Evolutionary conservation across 2,888 invertebrate genomes (phyloP).

Genomic region (Lasioglossum pauxillum): DNA sequence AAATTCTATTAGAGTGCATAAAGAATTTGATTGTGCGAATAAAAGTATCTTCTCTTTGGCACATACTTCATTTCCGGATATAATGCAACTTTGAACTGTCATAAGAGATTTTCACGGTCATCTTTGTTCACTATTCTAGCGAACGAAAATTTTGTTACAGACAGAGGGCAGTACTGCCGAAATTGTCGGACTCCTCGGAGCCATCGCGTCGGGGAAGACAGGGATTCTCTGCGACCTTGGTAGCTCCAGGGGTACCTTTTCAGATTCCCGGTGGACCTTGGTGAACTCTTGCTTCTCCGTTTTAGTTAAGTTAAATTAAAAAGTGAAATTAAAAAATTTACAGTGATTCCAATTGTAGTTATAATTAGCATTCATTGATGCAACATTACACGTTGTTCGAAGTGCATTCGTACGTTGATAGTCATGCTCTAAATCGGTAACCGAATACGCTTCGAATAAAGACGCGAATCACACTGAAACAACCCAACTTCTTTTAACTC

Average conservation of each 20-base stretch:
- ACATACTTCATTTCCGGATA: not conserved
- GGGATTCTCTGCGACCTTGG: too few species aligned
- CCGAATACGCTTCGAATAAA: not conserved
- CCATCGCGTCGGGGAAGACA: too few species aligned
- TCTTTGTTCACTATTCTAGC: too few species aligned
- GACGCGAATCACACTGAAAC: not conserved
- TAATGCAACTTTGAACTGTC: too few species aligned
- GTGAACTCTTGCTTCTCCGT: too few species aligned
- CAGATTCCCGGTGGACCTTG: too few species aligned
- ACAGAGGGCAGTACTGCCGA: too few species aligned
- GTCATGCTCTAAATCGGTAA: slow-evolving; percentile 19
- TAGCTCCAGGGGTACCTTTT: too few species aligned
- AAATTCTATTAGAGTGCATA: not conserved
- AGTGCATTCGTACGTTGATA: slow-evolving; percentile 7
- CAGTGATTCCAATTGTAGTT: not conserved
- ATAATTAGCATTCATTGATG: slow-evolving; percentile 27
- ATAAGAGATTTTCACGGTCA: too few species aligned
- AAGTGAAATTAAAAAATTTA: not conserved
- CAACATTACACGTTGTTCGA: slow-evolving; percentile 4
- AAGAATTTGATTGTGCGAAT: not conserved
- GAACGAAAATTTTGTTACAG: too few species aligned
- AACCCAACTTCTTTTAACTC: not conserved
- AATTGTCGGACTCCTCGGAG: too few species aligned
- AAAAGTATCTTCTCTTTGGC: not conserved
- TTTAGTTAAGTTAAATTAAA: not conserved